Base-by-base conservation (phyloP, 2,888 invertebrate species). In the Eupithecia insigniata region DNA sequence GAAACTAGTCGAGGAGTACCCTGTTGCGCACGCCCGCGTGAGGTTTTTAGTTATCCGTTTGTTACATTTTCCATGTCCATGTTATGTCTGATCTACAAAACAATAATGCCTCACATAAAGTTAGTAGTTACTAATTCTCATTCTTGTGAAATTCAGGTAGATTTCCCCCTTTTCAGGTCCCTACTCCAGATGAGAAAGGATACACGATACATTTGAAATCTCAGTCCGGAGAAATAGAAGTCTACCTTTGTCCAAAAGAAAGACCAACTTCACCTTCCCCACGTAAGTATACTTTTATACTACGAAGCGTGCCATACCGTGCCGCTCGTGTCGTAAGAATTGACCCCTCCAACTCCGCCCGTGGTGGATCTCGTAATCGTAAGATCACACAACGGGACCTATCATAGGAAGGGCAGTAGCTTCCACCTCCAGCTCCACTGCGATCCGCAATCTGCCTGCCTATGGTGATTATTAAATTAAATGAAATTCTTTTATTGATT, bases 171-270 rank as follows among this genome's bases (percentile, higher is more conserved):
- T 88, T 87, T 39, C 90, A 96, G 96, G 95, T 96, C 80, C 96
- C 96, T 74, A 95, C 95, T 82, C 95, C 95, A 85, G 95, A 93
- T 87, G 94, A 95, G 78, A 95, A 96, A 83, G 96, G 96, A 77
- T 96, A 96, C 85, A 95, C 97, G 95, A 98, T 99, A 89, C 97
- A 98, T 92, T 96, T 99, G 92, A 98, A 98, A 92, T 98, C 98
- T 82, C 96, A 96, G 83, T 96, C 96, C 79, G 98, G 98, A 72
- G 98, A 98, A 90, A 99, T 99, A 81, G 98, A 99, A 94, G 99
- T 99, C 74, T 99, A 97, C 95, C 95, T 99, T 78, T 99, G 98
- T 95, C 98, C 98, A 66, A 98, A 99, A 84, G 96, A 96, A 84
- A 95, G 95, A 64, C 92, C 92, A 12, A 84, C 87, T 43, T 89